Base-by-base conservation (phyloP, 1,140 invertebrate genomes). In the Tetranychus cinnabarinus region DNA sequence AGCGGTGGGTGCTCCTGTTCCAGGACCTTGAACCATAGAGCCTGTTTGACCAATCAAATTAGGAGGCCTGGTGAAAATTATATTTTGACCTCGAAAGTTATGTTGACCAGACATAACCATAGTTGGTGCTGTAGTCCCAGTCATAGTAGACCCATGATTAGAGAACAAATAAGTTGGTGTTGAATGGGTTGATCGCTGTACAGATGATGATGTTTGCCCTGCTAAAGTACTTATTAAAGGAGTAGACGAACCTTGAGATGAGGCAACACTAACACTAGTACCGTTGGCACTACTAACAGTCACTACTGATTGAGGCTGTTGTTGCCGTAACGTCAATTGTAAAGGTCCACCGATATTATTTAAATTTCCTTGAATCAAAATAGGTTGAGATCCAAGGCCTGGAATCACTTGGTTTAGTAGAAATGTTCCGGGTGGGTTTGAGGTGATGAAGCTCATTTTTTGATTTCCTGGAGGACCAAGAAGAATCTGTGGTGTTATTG, bases 301-400 rank as follows among this genome's bases (percentile, higher is more conserved):
- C 42, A 60, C 62, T n/a, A 61, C 57, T 33, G 33, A 59, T 35
- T 7, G 42, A 58, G 58, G 61, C 37, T 66, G 62, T 50, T 69
- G 70, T 15, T 71, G 72, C 55, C 72, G 63, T 33, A 74, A 59
- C 35, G 73, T 67, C 36, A 75, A 66, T 58, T 74, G 73, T 12
- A 73, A 64, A 35, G 61, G 55, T 15, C 59, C 62, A 23, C 55
- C 45, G 23, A 64, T 4, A 54, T 64, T 62, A 36, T 45, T 57
- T 12, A 56, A 15, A 39, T 68, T 71, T 56, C 72, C 71, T 61
- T 73, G 71, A 34, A 70, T 66, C 45, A 75, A 64, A 46, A 75
- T 64, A n/a, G 70, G 70, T 59, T 65, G 67, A 61, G 63, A 70
- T 50, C 62, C 68, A 62, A 67, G 39, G 31, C 60, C 63, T 42